A percentile compares a stretch with the other conserved stretches of the same genome.
Conservation (phyloP, 92 coral and sea anemone genomes). For the Meandrina meandrites region DNA sequence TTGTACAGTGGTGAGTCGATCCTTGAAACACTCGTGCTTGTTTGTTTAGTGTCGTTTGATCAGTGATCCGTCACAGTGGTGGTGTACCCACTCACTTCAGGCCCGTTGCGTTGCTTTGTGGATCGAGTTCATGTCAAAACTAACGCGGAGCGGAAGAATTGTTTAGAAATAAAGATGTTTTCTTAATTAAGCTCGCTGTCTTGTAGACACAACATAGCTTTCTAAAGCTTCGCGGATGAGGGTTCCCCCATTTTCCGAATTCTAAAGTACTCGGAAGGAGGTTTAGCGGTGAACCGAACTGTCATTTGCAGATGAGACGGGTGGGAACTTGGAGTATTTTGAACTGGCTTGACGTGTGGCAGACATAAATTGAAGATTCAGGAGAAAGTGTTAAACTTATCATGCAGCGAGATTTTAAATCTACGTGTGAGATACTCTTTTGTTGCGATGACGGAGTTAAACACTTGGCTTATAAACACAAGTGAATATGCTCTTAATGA, state of each 20-base stretch:
- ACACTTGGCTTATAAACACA: slow-evolving; percentile 13
- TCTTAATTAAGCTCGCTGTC: not conserved
- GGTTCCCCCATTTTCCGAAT: slow-evolving; percentile 42
- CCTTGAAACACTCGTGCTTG: slow-evolving; percentile 43
- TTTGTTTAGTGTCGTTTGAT: slow-evolving; percentile 47
- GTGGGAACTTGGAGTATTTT: slow-evolving; percentile 22
- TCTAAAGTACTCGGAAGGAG: slow-evolving; percentile 27
- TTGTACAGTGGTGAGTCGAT: slow-evolving; percentile 15
- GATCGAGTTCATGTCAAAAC: not conserved
- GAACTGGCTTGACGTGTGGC: not conserved
- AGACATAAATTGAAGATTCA: not conserved
- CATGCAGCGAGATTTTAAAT: slow-evolving; percentile 1
- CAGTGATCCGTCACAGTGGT: slow-evolving; percentile 29
- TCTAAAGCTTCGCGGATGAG: slow-evolving; percentile 14
- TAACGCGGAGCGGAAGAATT: slow-evolving; percentile 25
- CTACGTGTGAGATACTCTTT: not conserved
- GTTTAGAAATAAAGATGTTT: slow-evolving; percentile 10
- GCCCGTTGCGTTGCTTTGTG: slow-evolving; percentile 5
- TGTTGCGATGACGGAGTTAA: slow-evolving; percentile 6
- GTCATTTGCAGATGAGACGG: slow-evolving; percentile 21
- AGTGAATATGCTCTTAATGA: slow-evolving; percentile 44
- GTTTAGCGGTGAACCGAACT: slow-evolving; percentile 31
- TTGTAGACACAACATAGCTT: slow-evolving; percentile 16
- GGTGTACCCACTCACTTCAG: slow-evolving; percentile 23
- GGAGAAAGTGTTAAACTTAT: not conserved